Evolutionary conservation across 2,888 invertebrate species (phyloP).

Genomic region (Lamellibrachia columna): DNA sequence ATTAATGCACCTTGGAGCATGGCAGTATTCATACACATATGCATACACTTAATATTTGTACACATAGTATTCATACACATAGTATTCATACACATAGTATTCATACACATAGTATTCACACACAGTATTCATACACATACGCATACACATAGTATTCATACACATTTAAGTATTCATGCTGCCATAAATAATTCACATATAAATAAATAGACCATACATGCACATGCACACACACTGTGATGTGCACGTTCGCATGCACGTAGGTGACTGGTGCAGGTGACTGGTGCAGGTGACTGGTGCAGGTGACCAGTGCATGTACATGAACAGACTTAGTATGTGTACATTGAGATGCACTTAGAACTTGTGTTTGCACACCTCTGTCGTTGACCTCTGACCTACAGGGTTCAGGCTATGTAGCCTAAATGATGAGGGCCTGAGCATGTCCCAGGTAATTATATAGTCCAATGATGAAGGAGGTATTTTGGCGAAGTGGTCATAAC

Average conservation of each 20-base stretch:
- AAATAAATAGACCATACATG: neutral
- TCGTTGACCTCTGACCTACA: neutral
- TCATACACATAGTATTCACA: neutral
- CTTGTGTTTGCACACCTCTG: neutral
- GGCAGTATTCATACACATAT: neutral
- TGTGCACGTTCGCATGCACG: neutral
- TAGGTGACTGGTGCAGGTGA: neutral
- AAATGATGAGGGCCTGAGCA: neutral
- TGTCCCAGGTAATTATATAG: neutral
- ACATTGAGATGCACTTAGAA: neutral
- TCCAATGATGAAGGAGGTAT: neutral
- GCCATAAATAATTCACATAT: neutral
- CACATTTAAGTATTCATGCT: neutral
- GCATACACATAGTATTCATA: neutral
- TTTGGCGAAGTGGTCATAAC: neutral
- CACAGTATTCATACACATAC: neutral
- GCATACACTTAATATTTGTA: neutral
- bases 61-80: neutral
- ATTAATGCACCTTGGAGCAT: neutral
- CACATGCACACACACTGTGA: neutral
- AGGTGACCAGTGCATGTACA: neutral
- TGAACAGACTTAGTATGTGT: neutral
- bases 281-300: neutral
- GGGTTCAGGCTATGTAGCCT: neutral
- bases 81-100: neutral